phyloP scores from a whole-genome alignment of 2,797 vertebrate genomes.

The Acrossocheilus wenchowensis region DNA sequence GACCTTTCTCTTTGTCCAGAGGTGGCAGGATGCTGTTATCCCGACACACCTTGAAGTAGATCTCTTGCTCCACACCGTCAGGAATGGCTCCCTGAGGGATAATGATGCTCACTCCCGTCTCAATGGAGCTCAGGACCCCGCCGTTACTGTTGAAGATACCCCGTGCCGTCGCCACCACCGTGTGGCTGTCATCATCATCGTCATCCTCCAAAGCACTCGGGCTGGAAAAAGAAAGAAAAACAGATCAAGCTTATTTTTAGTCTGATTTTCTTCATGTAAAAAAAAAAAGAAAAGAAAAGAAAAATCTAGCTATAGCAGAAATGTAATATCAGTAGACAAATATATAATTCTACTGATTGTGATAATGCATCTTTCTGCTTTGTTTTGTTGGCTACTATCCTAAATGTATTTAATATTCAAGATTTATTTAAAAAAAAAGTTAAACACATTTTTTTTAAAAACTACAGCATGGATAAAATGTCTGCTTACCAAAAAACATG shows the following conservation, averaged over 20 bases:
- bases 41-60: slow-evolving; percentile 89
- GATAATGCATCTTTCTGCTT: neutral
- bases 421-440: neutral
- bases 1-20: slow-evolving; percentile 99
- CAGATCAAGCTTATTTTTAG: neutral
- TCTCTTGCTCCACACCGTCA: slow-evolving; percentile 88
- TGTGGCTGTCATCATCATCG: slow-evolving; percentile 96
- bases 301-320: neutral
- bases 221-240: slow-evolving; percentile 67
- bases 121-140: slow-evolving; percentile 97
- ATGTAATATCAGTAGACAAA: neutral
- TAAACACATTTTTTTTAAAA: neutral
- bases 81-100: slow-evolving; percentile 98
- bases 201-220: slow-evolving; percentile 95
- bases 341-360: neutral
- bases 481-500: neutral
- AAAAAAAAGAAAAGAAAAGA: no score
- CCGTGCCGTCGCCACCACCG: slow-evolving; percentile 95
- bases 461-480: neutral
- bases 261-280: neutral
- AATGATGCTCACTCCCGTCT: slow-evolving; percentile 98
- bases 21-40: slow-evolving; percentile 94
- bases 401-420: neutral
- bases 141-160: slow-evolving; percentile 98
- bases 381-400: neutral